Evolutionary conservation across 2,888 invertebrate species (phyloP).

Genomic region (Erebia palarica): DNA sequence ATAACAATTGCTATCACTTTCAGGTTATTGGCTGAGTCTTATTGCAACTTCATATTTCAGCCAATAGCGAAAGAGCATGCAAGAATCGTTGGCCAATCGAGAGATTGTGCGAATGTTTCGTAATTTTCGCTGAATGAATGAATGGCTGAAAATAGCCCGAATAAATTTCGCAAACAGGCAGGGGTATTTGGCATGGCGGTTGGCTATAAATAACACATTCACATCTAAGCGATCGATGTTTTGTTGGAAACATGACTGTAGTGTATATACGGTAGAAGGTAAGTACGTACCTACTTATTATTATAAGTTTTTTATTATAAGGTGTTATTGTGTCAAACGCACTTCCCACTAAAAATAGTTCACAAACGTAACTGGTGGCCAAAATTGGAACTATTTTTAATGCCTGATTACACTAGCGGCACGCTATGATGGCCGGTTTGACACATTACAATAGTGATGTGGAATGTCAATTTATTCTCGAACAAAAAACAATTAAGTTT

Average conservation of each 20-base stretch:
- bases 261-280: neutral
- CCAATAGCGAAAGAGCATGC: neutral
- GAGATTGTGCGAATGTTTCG: neutral
- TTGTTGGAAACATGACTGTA: neutral
- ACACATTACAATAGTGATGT: too few species aligned
- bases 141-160: neutral
- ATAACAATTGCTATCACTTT: neutral
- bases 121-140: slow-evolving; percentile 14
- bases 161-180: slow-evolving; percentile 1
- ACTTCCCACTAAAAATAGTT: neutral
- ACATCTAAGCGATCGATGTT: slow-evolving; percentile 1
- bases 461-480: too few species aligned
- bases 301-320: too few species aligned
- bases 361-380: too few species aligned
- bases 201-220: slow-evolving; percentile 6
- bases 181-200: slow-evolving; percentile 9
- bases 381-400: too few species aligned
- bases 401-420: too few species aligned
- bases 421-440: too few species aligned
- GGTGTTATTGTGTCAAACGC: neutral
- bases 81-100: neutral
- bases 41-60: neutral
- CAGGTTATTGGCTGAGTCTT: neutral
- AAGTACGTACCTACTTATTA: too few species aligned
- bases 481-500: too few species aligned